Evolutionary conservation across 2,113 vertebrate genomes (phyloP), one percentile per base, ranked within the genome.

Genomic region (Hydropotes inermis): DNA sequence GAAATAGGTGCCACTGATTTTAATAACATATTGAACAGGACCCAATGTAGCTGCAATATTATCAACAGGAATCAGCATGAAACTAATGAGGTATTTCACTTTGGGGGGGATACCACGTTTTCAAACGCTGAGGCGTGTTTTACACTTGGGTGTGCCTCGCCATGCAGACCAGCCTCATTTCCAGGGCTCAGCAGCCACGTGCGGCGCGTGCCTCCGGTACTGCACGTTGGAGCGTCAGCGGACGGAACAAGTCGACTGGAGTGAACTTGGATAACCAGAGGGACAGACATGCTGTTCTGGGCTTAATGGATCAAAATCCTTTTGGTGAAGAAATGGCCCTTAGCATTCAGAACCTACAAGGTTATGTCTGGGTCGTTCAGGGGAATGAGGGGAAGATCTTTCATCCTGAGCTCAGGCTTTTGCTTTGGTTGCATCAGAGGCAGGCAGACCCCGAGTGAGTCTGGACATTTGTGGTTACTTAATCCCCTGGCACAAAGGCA

Each of bases 1-100:
- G 36, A 92, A 96, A 92, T 33, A 82, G 13, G 50, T 61, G 21
- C 92, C 84, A 54, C 86, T 67, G 50, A 91, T 86, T 97, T 76
- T 78, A 91, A 39, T 54, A 85, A 82, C 12, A 36, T 33, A 78
- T n/a, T 58, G 47, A 55, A 39, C n/a, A 74, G 70, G 92, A 43
- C 23, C 23, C 28, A 28, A 43, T 1, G 76, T 27, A 27, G 5
- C 36, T 19, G 50, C 90, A 58, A 70, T 76, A 86, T 87, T 92
- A 87, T 67, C 86, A 81, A 79, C 36, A 58, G 27, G 28, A 57
- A 50, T 76, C 54, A 60, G 82, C 25, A n/a, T 19, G 88, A 85
- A 58, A 70, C 84, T 92, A 78, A 7, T 87, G 67, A 64, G 67
- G 28, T 76, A 23, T 6, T 95, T 85, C 47, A 50, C 27, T 92